A percentile compares a stretch with the other conserved stretches of the same genome.
These are phyloP conservation scores for Magallana gigas DNA, from an alignment of 1,140 invertebrate species.

Conservation along the genomic window DNA sequence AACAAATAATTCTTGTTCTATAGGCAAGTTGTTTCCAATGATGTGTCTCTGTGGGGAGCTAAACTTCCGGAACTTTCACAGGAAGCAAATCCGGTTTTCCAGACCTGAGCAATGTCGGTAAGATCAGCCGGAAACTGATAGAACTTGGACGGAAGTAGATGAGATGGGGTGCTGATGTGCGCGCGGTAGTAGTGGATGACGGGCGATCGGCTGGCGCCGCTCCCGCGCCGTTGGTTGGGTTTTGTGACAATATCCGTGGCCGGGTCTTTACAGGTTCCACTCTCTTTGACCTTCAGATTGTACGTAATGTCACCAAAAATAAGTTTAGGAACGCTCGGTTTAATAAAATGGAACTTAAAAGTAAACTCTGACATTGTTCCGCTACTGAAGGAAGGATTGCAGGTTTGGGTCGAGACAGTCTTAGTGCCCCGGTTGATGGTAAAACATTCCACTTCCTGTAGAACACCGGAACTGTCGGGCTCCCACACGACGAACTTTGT, in stretches of 20 bases:
- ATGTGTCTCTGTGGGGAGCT: conserved; percentile 61
- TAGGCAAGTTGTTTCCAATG: background rate
- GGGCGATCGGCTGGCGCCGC: conserved; percentile 24
- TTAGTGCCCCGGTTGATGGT: conserved; percentile 38
- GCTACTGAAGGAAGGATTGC: conserved; percentile 20
- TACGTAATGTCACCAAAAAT: conserved; percentile 71
- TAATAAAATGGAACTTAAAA: conserved; percentile 63
- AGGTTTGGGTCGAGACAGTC: conserved; percentile 43
- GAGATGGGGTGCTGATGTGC: conserved; percentile 55
- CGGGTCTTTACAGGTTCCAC: conserved; percentile 35
- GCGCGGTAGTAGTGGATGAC: conserved; percentile 68
- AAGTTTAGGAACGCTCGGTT: conserved; percentile 62
- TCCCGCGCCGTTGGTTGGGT: conserved; percentile 31
- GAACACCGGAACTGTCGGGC: conserved; percentile 29
- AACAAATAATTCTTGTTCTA: background rate
- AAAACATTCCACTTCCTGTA: conserved; percentile 64
- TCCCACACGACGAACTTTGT: conserved; percentile 62
- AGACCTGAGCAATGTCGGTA: conserved; percentile 64
- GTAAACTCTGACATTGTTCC: conserved; percentile 40
- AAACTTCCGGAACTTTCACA: conserved; percentile 69
- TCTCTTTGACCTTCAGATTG: conserved; percentile 58
- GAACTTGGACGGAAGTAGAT: conserved; percentile 40
- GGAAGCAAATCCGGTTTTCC: conserved; percentile 72
- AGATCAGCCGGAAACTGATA: conserved; percentile 63
- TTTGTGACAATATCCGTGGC: conserved; percentile 49